Percentiles rank a stretch among this genome's conserved stretches.
Evolutionary conservation across 2,113 vertebrate species (phyloP).

Genomic region (Phalacrocorax carbo): DNA sequence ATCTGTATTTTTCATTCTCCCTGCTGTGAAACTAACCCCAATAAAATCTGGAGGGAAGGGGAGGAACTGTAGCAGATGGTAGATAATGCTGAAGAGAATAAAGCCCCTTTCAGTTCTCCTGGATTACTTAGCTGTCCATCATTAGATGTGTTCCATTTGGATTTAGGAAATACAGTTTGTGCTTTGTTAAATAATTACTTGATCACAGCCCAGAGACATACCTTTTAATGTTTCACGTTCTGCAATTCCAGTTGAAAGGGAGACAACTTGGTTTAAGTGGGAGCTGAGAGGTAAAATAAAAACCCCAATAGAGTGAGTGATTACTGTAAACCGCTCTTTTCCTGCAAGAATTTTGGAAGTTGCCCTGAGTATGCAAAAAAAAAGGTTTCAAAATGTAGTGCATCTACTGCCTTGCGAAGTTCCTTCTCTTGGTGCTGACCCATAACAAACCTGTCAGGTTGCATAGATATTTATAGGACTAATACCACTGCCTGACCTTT

Average conservation of each 20-base stretch:
- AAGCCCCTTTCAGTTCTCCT: neutral
- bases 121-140: neutral
- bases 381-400: neutral
- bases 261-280: neutral
- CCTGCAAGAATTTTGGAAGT: neutral
- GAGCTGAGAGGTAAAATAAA: neutral
- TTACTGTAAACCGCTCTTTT: neutral
- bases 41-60: neutral
- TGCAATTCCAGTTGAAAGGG: neutral
- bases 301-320: neutral
- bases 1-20: neutral
- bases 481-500: neutral
- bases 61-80: neutral
- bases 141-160: neutral
- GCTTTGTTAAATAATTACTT: conserved; percentile 6
- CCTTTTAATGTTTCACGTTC: neutral
- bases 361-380: neutral
- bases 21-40: neutral
- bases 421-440: neutral
- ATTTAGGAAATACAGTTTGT: neutral
- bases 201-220: neutral
- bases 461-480: neutral
- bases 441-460: neutral
- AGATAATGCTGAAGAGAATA: neutral
- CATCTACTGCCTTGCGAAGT: fast-evolving